Evolutionary conservation across 2,113 vertebrate species (phyloP).

Genomic region (Xiphorhynchus elegans): DNA sequence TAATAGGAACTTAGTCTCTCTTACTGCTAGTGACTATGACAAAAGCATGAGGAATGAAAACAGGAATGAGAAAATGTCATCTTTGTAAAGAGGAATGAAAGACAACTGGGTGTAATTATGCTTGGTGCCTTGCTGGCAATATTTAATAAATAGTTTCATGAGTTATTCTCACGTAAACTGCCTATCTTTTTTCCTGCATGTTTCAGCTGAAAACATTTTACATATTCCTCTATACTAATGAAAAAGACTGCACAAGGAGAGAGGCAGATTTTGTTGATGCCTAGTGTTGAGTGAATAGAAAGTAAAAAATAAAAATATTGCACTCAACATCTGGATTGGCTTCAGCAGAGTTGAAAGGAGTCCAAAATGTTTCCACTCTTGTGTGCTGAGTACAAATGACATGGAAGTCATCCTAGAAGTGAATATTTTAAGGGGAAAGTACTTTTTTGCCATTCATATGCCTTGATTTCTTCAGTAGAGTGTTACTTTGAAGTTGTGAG

Average conservation of each 20-base stretch:
- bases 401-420: slow-evolving; percentile 25
- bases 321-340: slow-evolving; percentile 50
- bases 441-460: background rate
- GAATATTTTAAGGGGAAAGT: background rate
- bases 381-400: slow-evolving; percentile 28
- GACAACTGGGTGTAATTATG: slow-evolving; percentile 57
- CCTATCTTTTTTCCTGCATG: background rate
- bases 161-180: slow-evolving; percentile 40
- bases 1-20: background rate
- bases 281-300: slow-evolving; percentile 34
- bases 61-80: slow-evolving; percentile 40
- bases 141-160: slow-evolving; percentile 35
- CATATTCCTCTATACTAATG: slow-evolving; percentile 14
- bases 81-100: slow-evolving; percentile 13
- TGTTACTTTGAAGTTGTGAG: slow-evolving; percentile 7
- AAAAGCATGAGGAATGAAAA: slow-evolving; percentile 20
- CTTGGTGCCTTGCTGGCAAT: slow-evolving; percentile 23
- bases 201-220: slow-evolving; percentile 46
- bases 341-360: slow-evolving; percentile 19
- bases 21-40: background rate
- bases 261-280: slow-evolving; percentile 29
- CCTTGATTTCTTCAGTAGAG: slow-evolving; percentile 36
- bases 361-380: slow-evolving; percentile 36
- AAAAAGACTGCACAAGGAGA: slow-evolving; percentile 39
- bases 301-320: slow-evolving; percentile 56